These are phyloP conservation scores for Druon quercuslanigerum DNA, from an alignment of 1,140 invertebrate species.

Conservation along the genomic window DNA sequence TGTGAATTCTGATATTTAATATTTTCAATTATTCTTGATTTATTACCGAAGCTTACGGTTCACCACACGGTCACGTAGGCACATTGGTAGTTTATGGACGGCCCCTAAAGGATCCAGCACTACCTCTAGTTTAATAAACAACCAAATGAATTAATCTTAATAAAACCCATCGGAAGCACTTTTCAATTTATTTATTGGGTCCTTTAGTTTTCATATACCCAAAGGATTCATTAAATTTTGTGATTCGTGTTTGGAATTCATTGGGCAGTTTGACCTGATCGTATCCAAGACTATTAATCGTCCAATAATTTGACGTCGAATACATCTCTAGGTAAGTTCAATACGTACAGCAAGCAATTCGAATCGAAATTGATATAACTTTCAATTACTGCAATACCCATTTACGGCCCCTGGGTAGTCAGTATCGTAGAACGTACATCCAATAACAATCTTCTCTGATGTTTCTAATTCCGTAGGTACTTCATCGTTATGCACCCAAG, in stretches of 20 bases:
- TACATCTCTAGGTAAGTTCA: neutral
- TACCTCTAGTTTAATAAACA: no score
- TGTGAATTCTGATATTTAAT: no score
- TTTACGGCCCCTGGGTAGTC: neutral
- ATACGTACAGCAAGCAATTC: neutral
- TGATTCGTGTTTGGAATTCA: neutral
- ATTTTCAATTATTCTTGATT: no score
- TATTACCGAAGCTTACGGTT: no score
- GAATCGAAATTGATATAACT: constrained; percentile 25
- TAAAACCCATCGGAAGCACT: no score
- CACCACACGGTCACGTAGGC: no score
- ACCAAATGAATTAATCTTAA: no score
- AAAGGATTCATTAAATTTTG: neutral
- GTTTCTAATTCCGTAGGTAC: constrained; percentile 30
- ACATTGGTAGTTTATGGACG: no score
- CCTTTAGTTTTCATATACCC: no score
- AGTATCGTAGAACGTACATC: constrained; percentile 11
- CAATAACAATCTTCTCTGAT: constrained; percentile 28
- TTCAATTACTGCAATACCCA: constrained; percentile 24
- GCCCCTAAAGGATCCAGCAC: no score
- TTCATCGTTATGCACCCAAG: constrained; percentile 27
- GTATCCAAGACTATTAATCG: neutral
- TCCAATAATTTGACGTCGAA: neutral
- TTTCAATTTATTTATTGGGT: no score
- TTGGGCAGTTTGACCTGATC: neutral